These are phyloP conservation scores for Arrhopalites spinosus DNA, from an alignment of 2,888 invertebrate species.

Conservation along the genomic window DNA sequence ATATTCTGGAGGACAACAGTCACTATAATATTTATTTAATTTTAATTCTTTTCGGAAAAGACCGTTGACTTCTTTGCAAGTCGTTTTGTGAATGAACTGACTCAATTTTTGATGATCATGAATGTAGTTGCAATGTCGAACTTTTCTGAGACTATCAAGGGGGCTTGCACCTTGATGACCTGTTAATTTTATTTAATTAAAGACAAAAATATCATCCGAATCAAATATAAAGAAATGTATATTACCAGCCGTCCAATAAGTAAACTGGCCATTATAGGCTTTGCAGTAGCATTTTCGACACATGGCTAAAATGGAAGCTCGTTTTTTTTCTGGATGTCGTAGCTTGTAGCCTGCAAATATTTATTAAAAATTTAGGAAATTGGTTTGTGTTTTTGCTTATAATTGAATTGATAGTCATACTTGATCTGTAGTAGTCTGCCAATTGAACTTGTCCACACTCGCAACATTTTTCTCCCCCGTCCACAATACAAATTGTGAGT, in stretches of 20 bases:
- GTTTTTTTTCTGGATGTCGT: conserved; percentile 8
- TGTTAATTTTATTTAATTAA: no score
- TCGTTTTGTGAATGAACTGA: conserved; percentile 33
- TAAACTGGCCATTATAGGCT: conserved; percentile 32
- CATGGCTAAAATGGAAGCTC: conserved; percentile 7
- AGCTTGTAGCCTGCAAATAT: no score
- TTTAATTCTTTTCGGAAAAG: conserved; percentile 33
- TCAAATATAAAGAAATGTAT: no score
- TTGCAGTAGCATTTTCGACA: conserved; percentile 42
- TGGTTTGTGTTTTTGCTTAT: no score
- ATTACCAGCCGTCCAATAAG: conserved; percentile 11
- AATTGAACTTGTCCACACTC: conserved; percentile 39
- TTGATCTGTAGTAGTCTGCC: conserved; percentile 40
- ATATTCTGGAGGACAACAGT: no score
- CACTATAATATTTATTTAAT: conserved; percentile 37
- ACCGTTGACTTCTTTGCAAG: conserved; percentile 21
- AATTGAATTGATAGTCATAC: no score
- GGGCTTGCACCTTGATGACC: not conserved
- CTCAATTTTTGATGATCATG: conserved; percentile 39
- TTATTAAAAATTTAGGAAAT: no score
- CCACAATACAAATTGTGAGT: conserved; percentile 35
- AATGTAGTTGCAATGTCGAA: conserved; percentile 37
- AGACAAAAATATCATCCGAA: no score
- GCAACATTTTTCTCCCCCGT: conserved; percentile 34
- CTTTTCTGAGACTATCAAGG: conserved; percentile 30